Evolutionary conservation across 2,113 vertebrate genomes (phyloP), one percentile per base, ranked within the genome.

Genomic region (Eurystomus gularis): DNA sequence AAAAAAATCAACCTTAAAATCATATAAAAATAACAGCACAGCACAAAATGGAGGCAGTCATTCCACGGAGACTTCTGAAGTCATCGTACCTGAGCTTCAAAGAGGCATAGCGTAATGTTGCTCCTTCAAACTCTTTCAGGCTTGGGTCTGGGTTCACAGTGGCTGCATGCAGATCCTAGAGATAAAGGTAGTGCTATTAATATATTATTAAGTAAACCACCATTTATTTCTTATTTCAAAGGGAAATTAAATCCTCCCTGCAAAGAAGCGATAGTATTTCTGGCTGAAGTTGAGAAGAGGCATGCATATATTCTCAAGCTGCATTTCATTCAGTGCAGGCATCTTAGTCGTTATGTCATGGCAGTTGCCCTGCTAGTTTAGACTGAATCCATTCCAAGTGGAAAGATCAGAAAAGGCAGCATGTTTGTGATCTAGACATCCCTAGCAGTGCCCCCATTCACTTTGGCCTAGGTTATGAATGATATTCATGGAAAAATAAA

Each of bases 101-200:
- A 82, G 99, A 99, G 37, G 99, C 99, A 69, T 99, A 99, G 86
- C 99, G 99, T 21, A 99, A 97, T 0, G 99, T 99, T 10, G 99
- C 99, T 90, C 99, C 99, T 97, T 99, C 99, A 94, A 99, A 99
- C 44, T 99, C 99, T 97, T 99, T 99, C 70, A 99, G 98, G 95
- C 99, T 99, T 83, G 99, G 99, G 84, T 99, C 99, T 17, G 99
- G 98, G 92, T 99, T 99, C 81, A 99, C 98, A 13, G 99, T 98
- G 91, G 99, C 99, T 88, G 99, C 99, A 39, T 99, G 99, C 77
- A 99, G 97, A 91, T 99, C 99, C 99, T 99, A 95, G 55, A 97
- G 91, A 97, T 3, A 95, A 93, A 97, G 29, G 87, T 78, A 96
- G 13, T 20, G 42, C 42, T 76, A 82, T 91, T 90, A 95, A 37